Evolutionary conservation across 2,113 vertebrate genomes (phyloP).

Genomic region (Saccopteryx leptura): DNA sequence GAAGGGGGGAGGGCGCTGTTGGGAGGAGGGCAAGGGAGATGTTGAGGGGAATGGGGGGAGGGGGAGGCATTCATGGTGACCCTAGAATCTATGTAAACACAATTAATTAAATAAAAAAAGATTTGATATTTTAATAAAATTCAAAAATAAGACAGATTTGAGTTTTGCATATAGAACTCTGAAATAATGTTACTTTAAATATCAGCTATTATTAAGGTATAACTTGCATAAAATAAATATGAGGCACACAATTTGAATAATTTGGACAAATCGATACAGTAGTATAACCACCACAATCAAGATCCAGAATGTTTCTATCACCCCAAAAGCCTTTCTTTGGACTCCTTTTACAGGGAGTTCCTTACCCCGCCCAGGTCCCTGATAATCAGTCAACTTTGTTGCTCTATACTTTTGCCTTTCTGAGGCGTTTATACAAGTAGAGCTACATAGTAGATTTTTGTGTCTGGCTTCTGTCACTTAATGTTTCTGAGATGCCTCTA

Average conservation of each 20-base stretch:
- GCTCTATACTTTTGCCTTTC: background rate
- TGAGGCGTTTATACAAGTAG: background rate
- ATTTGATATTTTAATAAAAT: constrained; percentile 24
- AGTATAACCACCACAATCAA: background rate
- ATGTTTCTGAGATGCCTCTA: background rate
- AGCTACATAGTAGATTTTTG: background rate
- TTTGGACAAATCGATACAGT: background rate
- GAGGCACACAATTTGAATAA: background rate
- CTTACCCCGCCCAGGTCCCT: background rate
- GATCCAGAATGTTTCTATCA: background rate
- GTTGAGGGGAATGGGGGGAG: too few species aligned
- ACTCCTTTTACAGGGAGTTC: background rate
- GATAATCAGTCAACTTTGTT: background rate
- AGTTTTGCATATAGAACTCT: background rate
- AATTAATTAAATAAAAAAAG: background rate
- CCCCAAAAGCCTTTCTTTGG: too few species aligned
- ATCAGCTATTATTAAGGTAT: background rate
- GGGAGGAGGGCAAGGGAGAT: too few species aligned
- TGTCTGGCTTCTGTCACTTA: background rate
- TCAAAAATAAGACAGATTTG: background rate
- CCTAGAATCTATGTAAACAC: too few species aligned
- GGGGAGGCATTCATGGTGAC: too few species aligned
- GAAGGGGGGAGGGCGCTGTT: too few species aligned
- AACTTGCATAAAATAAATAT: background rate
- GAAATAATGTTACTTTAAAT: background rate